Evolutionary conservation across 2,888 invertebrate genomes (phyloP), one percentile per base, ranked within the genome.

Genomic region (Dryobotodes eremita): DNA sequence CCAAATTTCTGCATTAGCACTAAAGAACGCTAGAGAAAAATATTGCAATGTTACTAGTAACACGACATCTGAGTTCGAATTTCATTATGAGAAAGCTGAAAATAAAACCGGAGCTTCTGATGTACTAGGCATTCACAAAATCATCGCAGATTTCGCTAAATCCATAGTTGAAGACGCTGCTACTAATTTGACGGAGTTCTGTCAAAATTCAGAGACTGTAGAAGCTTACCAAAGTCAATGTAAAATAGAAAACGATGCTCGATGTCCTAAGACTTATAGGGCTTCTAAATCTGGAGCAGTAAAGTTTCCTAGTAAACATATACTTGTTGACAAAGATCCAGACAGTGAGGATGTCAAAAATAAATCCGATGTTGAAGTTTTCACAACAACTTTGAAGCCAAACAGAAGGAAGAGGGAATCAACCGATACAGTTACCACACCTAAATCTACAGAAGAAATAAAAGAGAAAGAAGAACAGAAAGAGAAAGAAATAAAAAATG

Each of bases 181-280:
- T 0, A 50, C 64, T 0, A 95, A 96, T 85, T 15, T 93, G 0
- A 94, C 93, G 0, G 83, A 82, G 0, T 95, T 96, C 81, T 96
- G 96, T 57, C 82, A 89, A 46, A 82, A 84, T 1, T 90, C 93
- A 0, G 88, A 90, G 4, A 82, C 87, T 0, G 77, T 93, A 1
- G 91, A 91, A 0, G n/a, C 75, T 0, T 95, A 94, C 64, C 90
- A 92, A 59, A 66, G 79, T 0, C 48, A 77, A 0, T 90, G 80
- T 36, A 69, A 59, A 23, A 83, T 53, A 0, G 80, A 69, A 2
- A 71, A 77, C 0, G 65, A 82, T 46, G 2, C 26, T 0, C 83
- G 90, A 74, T 93, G 93, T 62, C 80, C 80, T 0, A 46, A 68
- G 8, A 69, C 57, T 1, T 93, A 88, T 42, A 90, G 75, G 57